Evolutionary conservation across 2,113 vertebrate genomes (phyloP), one percentile per base, ranked within the genome.

Genomic region (Zosterops hypoxanthus): DNA sequence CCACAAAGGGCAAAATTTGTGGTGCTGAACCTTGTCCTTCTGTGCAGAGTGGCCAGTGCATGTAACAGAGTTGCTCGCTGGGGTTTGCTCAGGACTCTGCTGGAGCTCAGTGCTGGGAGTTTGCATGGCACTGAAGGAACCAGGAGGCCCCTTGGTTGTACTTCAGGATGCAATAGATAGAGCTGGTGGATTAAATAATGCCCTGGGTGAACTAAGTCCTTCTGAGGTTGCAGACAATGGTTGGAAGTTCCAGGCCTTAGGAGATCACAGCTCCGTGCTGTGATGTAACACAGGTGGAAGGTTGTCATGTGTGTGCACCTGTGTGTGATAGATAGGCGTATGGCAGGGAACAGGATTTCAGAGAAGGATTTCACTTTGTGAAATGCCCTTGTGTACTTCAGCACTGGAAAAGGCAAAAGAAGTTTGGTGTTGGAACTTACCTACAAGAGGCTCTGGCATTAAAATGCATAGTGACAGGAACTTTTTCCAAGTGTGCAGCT

Each of bases 51-150:
- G 64, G 26, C 44, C 52, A 23, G 22, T 24, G 65, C 60, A 6
- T 0, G 3, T 36, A 29, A 2, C 0, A 0, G 64, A 46, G 56
- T n/a, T 2, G 5, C 34, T 75, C 0, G 0, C 52, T n/a, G 34
- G 34, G n/a, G 31, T 86, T 66, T 71, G 71, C 42, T 92, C 33
- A 16, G 73, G 52, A 12, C 16, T 76, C 46, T 8, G 46, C 36
- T 85, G 57, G 63, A 69, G 66, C 0, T 0, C 26, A 11, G 36
- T 3, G 3, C 31, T 23, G 59, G 33, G 49, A 39, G 28, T 6
- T 71, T n/a, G 53, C 1, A 0, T 28, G 55, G 63, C 25, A 9
- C 47, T 53, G 60, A 71, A 77, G 80, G 72, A 70, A 42, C 28
- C 17, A 19, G 56, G 46, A 61, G 36, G 33, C 20, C 16, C 24